Evolutionary conservation across 2,797 vertebrate genomes (phyloP), one percentile per base, ranked within the genome.

Genomic region (Anolis apletophallus): DNA sequence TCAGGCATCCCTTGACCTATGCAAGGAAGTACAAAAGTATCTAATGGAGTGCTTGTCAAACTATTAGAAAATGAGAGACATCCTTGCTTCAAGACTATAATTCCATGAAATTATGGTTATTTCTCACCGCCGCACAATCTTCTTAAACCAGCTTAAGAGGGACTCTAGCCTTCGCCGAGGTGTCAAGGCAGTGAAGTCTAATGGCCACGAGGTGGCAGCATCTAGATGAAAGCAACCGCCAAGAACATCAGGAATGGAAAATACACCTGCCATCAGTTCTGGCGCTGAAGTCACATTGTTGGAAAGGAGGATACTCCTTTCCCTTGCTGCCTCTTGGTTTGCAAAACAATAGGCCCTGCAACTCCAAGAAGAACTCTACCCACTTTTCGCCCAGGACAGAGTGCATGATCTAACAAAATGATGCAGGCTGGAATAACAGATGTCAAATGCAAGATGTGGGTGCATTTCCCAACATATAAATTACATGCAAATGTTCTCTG

Each of bases 151-250:
- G 26, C 71, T 57, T 52, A 80, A 1, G 8, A 76, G 79, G 84
- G n/a, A 16, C n/a, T 8, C 69, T 74, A 2, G 13, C 40, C 40
- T 40, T 40, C 40, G 40, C 23, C 57, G 32, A 72, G 32, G 14
- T 73, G 57, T n/a, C 16, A 0, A 55, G 86, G 91, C 91, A 80
- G 69, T 90, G 88, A 88, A 73, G 1, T 9, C 7, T 2, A 0
- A 26, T 74, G 74, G 85, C 93, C 95, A 95, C 94, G 91, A 84
- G 93, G 90, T 95, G 95, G 93, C 94, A 94, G 93, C 92, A 94
- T 88, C 89, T 90, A 21, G 88, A 92, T 89, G 89, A 88, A 92
- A 0, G 91, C 92, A 67, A 16, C 86, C 36, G 74, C 80, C 76
- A 3, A 2, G 71, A 77, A 83, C 90, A 67, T 77, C 71, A 8